Conservation (phyloP, 2,888 invertebrate genomes). For the Carpatolechia fugitivella region DNA sequence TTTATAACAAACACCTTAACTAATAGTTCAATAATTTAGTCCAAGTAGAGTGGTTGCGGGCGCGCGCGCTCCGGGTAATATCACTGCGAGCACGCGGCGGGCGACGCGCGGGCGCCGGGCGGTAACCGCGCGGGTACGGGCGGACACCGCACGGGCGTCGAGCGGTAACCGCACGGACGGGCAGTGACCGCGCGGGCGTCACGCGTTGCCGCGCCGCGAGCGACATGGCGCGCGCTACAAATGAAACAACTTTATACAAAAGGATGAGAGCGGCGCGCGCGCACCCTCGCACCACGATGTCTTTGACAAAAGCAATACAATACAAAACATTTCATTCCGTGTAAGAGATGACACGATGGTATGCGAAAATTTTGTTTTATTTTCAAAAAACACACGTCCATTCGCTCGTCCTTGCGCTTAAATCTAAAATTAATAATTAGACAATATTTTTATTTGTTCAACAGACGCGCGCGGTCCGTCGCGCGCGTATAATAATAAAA, state of each 20-base stretch:
- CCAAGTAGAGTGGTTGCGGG: slow-evolving; percentile 45
- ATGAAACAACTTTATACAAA: slow-evolving; percentile 68
- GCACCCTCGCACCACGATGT: slow-evolving; percentile 44
- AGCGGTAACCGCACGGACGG: background rate
- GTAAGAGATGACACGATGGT: slow-evolving; percentile 75
- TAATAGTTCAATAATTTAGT: slow-evolving; percentile 77
- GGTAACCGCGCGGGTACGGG: background rate
- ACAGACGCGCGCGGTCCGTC: slow-evolving; percentile 73
- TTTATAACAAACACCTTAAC: slow-evolving; percentile 79
- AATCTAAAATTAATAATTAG: slow-evolving; percentile 79
- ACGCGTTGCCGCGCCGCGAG: slow-evolving; percentile 30
- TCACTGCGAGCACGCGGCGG: slow-evolving; percentile 26
- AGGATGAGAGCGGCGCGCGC: slow-evolving; percentile 43
- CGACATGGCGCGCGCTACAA: slow-evolving; percentile 47
- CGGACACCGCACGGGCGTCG: background rate
- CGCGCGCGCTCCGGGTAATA: slow-evolving; percentile 35
- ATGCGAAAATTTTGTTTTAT: slow-evolving; percentile 68
- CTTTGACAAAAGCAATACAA: slow-evolving; percentile 69
- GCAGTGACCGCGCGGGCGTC: slow-evolving; percentile 19
- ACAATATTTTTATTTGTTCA: slow-evolving; percentile 79
- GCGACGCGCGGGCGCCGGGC: background rate
- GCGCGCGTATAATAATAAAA: slow-evolving; percentile 78
- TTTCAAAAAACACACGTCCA: slow-evolving; percentile 75
- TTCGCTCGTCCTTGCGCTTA: slow-evolving; percentile 78
- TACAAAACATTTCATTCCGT: slow-evolving; percentile 76